Conservation (phyloP, 2,113 vertebrate species). For the Psilopogon haemacephalus region DNA sequence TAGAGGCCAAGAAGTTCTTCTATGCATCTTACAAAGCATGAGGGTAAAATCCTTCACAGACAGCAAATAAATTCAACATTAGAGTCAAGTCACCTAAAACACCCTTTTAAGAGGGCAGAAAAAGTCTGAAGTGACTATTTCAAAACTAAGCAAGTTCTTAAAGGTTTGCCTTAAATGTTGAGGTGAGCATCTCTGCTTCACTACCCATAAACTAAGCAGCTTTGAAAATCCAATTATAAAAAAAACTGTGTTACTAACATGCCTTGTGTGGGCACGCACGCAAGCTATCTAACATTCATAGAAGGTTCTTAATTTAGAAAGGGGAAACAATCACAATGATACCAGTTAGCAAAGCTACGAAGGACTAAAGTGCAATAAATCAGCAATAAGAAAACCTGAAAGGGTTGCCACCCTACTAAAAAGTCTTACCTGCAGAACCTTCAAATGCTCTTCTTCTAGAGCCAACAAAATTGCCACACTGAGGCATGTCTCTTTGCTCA, state of each 20-base stretch:
- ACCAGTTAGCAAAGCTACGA: not conserved
- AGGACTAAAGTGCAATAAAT: not conserved
- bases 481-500: not conserved
- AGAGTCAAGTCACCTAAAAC: not conserved
- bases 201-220: not conserved
- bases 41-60: not conserved
- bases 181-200: not conserved
- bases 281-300: not conserved
- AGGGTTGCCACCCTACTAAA: fast-evolving
- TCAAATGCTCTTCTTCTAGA: not conserved
- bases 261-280: not conserved
- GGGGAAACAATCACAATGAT: not conserved
- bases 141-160: not conserved
- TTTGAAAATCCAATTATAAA: not conserved
- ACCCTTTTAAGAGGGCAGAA: fast-evolving
- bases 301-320: not conserved
- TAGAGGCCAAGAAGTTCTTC: fast-evolving
- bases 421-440: slow-evolving; percentile 41
- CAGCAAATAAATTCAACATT: fast-evolving
- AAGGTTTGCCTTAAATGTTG: not conserved
- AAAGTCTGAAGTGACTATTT: not conserved
- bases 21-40: not conserved
- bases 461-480: not conserved
- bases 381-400: not conserved
- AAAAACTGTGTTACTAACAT: not conserved